A percentile compares a stretch with the other conserved stretches of the same genome.
phyloP scores from a whole-genome alignment of 2,113 vertebrate species.

The Ictalurus furcatus region DNA sequence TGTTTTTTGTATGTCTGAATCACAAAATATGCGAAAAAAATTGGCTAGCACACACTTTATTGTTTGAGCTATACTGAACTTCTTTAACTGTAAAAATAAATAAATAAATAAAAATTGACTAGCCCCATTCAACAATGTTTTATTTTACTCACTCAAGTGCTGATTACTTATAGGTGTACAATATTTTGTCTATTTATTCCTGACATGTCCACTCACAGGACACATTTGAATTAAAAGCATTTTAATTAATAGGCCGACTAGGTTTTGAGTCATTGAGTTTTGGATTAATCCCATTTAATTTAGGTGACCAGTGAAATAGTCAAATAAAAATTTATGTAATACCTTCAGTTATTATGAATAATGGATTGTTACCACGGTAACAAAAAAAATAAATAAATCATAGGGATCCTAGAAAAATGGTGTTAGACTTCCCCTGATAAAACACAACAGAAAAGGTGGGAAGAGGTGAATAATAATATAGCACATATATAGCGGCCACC shows the following conservation, averaged over 20 bases:
- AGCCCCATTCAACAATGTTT: background rate
- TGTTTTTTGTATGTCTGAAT: background rate
- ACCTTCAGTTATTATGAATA: too few species aligned
- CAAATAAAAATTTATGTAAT: background rate
- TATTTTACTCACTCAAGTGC: background rate
- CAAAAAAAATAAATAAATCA: background rate
- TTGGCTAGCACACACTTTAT: too few species aligned
- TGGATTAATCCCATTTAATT: background rate
- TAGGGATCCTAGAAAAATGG: too few species aligned
- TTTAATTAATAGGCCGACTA: background rate
- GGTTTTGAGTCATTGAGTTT: background rate
- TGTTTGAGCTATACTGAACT: background rate
- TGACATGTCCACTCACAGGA: background rate
- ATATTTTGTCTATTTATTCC: background rate
- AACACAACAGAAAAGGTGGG: background rate
- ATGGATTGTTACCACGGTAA: background rate
- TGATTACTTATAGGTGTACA: background rate
- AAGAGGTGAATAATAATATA: constrained; percentile 42
- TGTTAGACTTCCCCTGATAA: background rate
- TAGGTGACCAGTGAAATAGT: background rate
- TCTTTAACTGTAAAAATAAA: background rate
- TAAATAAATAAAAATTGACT: background rate
- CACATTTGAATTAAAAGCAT: background rate
- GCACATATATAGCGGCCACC: background rate
- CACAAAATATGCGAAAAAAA: background rate